Evolutionary conservation across 1,140 invertebrate genomes (phyloP), one percentile per base, ranked within the genome.

Genomic region (Sminthurinus signatus): DNA sequence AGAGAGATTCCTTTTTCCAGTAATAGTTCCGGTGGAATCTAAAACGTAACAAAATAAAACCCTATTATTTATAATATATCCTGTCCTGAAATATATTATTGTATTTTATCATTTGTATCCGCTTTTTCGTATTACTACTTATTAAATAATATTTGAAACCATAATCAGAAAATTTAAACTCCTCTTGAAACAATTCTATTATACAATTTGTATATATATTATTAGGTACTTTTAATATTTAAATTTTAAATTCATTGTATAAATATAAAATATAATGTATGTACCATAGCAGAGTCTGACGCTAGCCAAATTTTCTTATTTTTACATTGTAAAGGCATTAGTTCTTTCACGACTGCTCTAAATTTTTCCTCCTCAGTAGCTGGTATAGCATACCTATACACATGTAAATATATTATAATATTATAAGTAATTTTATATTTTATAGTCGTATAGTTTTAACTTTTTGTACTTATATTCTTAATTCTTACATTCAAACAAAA

Each of bases 241-340:
- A n/a, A n/a, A n/a, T n/a, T n/a, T n/a, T n/a, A n/a, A n/a, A n/a
- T n/a, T n/a, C n/a, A 36, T 36, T 36, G 32, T 36, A 36, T 8
- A 36, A 5, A 36, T 15, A 36, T 15, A 36, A 36, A 36, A n/a
- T n/a, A n/a, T n/a, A 36, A 36, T 36, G 32, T 19, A 52, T 67
- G 73, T 73, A 82, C 88, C 93, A 96, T 96, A 0, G 88, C 86
- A n/a, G 91, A 92, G 74, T 96, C 92, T 2, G 91, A 91, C 5
- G 90, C 85, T 32, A 96, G 77, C 92, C 93, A 96, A 14, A 93
- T 84, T 0, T 84, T 83, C 75, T 91, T 90, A 71, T 89, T 78
- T 36, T 73, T 88, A 72, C 86, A 88, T 69, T 88, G 86, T 1
- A 85, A 84, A 0, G 92, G 91, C n/a, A 89, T 85, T 65, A 95